phyloP scores from a whole-genome alignment of 2,113 vertebrate species.

The Ceyx melanurus region DNA sequence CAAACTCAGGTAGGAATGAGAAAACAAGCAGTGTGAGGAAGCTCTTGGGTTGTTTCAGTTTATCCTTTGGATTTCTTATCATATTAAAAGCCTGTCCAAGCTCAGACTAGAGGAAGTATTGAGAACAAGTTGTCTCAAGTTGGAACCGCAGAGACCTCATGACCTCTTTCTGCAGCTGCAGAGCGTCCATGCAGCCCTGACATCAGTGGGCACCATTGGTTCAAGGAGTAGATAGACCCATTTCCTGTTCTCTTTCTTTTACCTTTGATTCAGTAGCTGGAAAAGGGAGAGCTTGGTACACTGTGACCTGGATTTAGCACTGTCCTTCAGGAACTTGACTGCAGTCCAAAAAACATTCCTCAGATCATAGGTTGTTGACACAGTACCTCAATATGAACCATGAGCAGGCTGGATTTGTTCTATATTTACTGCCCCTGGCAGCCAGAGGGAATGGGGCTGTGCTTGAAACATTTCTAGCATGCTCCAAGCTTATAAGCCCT shows the following conservation, averaged over 20 bases:
- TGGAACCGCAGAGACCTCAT: fast-evolving
- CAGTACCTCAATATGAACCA: slow-evolving; percentile 46
- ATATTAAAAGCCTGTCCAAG: not conserved
- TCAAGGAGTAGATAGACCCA: not conserved
- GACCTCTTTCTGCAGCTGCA: not conserved
- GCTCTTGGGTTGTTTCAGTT: not conserved
- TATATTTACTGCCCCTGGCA: slow-evolving; percentile 14
- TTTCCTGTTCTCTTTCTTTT: not conserved
- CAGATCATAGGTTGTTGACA: slow-evolving; percentile 55
- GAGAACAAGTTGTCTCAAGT: not conserved
- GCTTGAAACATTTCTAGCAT: not conserved
- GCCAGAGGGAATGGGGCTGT: not conserved
- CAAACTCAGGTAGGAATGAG: not conserved
- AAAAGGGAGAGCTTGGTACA: not conserved
- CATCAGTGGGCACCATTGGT: not conserved
- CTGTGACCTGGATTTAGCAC: slow-evolving; percentile 45
- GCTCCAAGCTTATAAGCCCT: not conserved
- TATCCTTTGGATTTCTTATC: not conserved
- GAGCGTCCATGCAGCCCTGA: not conserved
- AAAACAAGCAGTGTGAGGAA: not conserved
- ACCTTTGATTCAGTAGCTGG: slow-evolving; percentile 16
- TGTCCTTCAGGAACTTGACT: slow-evolving; percentile 57
- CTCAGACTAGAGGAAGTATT: fast-evolving
- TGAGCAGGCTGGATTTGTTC: not conserved
- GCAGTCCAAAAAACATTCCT: slow-evolving; percentile 22